These are phyloP conservation scores for Malthinus seriepunctatus DNA, from an alignment of 2,888 invertebrate genomes.

Conservation along the genomic window DNA sequence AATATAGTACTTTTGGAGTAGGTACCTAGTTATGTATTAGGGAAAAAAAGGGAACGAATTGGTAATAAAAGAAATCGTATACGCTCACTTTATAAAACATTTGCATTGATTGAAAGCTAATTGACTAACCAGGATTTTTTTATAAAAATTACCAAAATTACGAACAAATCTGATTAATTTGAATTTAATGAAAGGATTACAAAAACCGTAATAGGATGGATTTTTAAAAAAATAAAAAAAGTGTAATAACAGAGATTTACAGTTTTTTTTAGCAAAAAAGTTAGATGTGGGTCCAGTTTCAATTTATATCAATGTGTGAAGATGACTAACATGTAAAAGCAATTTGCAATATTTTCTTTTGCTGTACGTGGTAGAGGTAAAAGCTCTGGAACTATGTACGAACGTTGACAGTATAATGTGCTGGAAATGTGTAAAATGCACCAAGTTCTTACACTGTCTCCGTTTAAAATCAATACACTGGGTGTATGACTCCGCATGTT, in stretches of 20 bases:
- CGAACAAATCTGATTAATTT: too few species aligned
- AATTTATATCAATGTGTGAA: too few species aligned
- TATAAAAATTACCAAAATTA: too few species aligned
- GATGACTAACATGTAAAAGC: conserved; percentile 5
- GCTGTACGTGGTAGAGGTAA: not conserved
- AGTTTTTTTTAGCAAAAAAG: too few species aligned
- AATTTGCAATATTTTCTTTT: conserved; percentile 3
- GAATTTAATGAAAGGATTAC: too few species aligned
- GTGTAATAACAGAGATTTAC: too few species aligned
- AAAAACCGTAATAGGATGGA: too few species aligned
- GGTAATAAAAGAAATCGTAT: conserved; percentile 5
- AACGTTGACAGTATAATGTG: conserved; percentile 3
- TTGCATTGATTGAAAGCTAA: not conserved
- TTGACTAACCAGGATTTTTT: not conserved
- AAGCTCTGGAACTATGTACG: not conserved
- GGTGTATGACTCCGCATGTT: not conserved
- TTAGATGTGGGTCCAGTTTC: too few species aligned
- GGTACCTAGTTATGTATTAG: too few species aligned
- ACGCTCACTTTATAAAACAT: not conserved
- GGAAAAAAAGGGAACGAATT: not conserved
- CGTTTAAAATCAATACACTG: conserved; percentile 1
- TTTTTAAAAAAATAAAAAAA: too few species aligned
- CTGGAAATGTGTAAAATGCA: conserved; percentile 10
- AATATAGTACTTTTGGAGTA: not conserved
- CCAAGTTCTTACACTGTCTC: not conserved